These are phyloP conservation scores for Pocillopora verrucosa DNA, from an alignment of 64 coral and sea anemone genomes.

Conservation along the genomic window DNA sequence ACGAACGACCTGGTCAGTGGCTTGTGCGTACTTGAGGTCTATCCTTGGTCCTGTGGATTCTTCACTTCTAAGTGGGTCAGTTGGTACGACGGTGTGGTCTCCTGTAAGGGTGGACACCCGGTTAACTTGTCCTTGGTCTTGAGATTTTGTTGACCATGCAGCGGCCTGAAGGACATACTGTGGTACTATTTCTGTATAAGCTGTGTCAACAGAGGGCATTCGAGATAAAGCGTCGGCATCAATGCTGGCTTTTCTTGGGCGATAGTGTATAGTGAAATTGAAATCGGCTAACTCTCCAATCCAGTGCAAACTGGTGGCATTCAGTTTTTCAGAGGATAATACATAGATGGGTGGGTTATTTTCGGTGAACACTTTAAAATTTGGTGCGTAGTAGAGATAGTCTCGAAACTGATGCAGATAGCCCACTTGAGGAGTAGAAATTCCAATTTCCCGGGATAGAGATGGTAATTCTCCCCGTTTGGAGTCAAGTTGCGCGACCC, in stretches of 20 bases:
- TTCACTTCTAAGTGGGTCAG: no score
- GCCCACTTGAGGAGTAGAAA: conserved; percentile 38
- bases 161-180: not conserved
- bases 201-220: not conserved
- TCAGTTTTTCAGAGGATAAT: no score
- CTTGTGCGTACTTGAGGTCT: no score
- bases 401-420: conserved; percentile 10
- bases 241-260: not conserved
- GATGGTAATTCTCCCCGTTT: conserved; percentile 11
- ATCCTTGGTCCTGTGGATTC: no score
- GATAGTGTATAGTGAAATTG: conserved; percentile 37
- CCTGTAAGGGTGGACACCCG: no score
- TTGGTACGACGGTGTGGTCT: no score
- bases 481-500: not conserved
- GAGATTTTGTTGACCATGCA: no score
- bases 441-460: conserved; percentile 24
- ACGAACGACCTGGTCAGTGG: no score
- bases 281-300: conserved; percentile 10
- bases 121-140: no score
- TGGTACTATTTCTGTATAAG: not conserved
- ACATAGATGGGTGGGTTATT: conserved; percentile 41
- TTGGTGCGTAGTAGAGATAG: conserved; percentile 24
- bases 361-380: conserved; percentile 39
- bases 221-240: not conserved
- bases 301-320: no score